These are phyloP conservation scores for Nannospalax galili DNA, from an alignment of 2,113 vertebrate genomes.

Conservation along the genomic window DNA sequence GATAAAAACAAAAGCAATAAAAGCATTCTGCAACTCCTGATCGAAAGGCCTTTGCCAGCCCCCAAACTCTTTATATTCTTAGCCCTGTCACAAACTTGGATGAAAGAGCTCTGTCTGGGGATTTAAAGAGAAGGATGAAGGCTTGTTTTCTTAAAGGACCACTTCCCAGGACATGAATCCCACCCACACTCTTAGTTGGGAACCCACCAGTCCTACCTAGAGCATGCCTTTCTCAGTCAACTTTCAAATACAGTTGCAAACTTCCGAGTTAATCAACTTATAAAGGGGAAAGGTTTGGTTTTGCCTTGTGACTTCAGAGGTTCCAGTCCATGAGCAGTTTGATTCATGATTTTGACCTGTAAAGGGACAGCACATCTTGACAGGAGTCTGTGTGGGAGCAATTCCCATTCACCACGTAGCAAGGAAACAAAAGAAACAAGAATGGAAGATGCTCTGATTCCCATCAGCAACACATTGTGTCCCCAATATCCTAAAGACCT, in stretches of 20 bases:
- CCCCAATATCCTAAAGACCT: background rate
- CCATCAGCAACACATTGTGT: background rate
- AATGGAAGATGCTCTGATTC: background rate
- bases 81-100: background rate
- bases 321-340: background rate
- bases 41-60: background rate
- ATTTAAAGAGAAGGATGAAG: background rate
- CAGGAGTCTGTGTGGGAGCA: background rate
- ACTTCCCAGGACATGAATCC: rapidly evolving
- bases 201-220: background rate
- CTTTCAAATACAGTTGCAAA: background rate
- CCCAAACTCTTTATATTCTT: background rate
- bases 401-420: background rate
- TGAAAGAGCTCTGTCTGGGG: background rate
- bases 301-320: background rate
- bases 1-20: background rate
- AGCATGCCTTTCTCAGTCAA: background rate
- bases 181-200: no score
- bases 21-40: background rate
- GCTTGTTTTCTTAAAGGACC: background rate
- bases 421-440: background rate
- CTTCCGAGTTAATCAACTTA: background rate
- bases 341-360: background rate
- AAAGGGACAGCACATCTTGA: background rate
- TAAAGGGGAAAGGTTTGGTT: background rate